Percentiles rank a stretch among this genome's conserved stretches.
These are phyloP conservation scores for Bagarius yarrelli DNA, from an alignment of 2,113 vertebrate species.

Conservation along the genomic window DNA sequence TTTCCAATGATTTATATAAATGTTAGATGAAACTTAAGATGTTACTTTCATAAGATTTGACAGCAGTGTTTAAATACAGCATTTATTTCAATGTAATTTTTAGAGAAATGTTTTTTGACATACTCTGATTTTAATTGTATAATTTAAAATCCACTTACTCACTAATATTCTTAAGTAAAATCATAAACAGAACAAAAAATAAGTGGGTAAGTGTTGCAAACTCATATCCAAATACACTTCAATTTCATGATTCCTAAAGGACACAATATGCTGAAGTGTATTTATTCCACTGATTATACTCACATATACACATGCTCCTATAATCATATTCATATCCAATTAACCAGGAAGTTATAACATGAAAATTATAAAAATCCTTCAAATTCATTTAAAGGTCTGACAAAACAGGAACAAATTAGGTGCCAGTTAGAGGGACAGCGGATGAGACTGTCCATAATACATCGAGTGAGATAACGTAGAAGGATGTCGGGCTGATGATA, in stretches of 20 bases:
- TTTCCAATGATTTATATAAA: background rate
- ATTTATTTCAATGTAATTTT: background rate
- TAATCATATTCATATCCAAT: background rate
- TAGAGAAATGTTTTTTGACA: background rate
- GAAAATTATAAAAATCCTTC: slow-evolving; percentile 1
- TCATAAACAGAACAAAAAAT: background rate
- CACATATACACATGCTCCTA: background rate
- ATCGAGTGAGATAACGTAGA: background rate
- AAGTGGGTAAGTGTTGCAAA: background rate
- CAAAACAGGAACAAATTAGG: slow-evolving; percentile 6
- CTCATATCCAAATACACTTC: background rate
- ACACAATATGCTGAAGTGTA: background rate
- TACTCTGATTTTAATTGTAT: background rate
- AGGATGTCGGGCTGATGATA: background rate
- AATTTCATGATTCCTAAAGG: background rate
- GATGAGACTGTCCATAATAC: background rate
- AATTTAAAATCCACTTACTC: background rate
- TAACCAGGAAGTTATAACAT: background rate
- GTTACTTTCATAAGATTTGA: background rate
- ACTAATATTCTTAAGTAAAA: background rate
- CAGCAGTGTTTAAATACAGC: background rate
- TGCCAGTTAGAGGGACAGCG: background rate
- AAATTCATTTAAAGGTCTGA: background rate
- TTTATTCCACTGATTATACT: background rate
- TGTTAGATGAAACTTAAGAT: background rate